Evolutionary conservation across 1,140 invertebrate genomes (phyloP).

Genomic region (Drosophila lacteicornis): DNA sequence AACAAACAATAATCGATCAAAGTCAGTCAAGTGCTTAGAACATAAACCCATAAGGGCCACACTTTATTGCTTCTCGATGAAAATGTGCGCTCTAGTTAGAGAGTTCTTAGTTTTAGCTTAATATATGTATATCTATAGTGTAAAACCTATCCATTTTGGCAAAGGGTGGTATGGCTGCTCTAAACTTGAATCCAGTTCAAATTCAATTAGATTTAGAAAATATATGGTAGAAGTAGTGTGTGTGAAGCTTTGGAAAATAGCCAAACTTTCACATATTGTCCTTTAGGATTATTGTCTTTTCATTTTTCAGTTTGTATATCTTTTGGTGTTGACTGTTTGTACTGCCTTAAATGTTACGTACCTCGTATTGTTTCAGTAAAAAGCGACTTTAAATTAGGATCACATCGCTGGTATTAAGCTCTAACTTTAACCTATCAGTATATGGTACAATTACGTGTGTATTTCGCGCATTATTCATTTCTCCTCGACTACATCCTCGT

Average conservation of each 20-base stretch:
- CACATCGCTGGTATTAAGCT: slow-evolving; percentile 53
- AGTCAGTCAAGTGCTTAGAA: slow-evolving; percentile 4
- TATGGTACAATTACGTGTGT: slow-evolving; percentile 4
- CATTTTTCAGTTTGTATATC: slow-evolving; percentile 19
- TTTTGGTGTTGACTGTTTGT: slow-evolving; percentile 50
- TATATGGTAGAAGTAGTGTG: not conserved
- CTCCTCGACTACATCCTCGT: slow-evolving; percentile 6
- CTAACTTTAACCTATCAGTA: slow-evolving; percentile 14
- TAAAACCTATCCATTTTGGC: slow-evolving; percentile 10
- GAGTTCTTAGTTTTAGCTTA: not conserved
- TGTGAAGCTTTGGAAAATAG: not conserved
- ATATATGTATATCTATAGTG: slow-evolving; percentile 6
- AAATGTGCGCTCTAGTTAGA: not conserved
- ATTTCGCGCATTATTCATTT: slow-evolving; percentile 27
- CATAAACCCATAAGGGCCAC: not conserved
- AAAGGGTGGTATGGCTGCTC: slow-evolving; percentile 15
- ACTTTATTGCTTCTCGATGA: slow-evolving; percentile 14
- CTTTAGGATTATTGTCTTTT: slow-evolving; percentile 62
- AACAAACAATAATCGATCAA: not conserved
- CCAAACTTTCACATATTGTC: slow-evolving; percentile 35
- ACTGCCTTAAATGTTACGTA: slow-evolving; percentile 27
- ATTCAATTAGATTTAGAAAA: slow-evolving; percentile 3
- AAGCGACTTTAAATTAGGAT: slow-evolving; percentile 70
- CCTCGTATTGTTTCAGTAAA: slow-evolving; percentile 12
- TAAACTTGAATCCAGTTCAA: slow-evolving; percentile 7